Conservation (phyloP, 2,888 invertebrate species). For the Drosophila borborema region DNA sequence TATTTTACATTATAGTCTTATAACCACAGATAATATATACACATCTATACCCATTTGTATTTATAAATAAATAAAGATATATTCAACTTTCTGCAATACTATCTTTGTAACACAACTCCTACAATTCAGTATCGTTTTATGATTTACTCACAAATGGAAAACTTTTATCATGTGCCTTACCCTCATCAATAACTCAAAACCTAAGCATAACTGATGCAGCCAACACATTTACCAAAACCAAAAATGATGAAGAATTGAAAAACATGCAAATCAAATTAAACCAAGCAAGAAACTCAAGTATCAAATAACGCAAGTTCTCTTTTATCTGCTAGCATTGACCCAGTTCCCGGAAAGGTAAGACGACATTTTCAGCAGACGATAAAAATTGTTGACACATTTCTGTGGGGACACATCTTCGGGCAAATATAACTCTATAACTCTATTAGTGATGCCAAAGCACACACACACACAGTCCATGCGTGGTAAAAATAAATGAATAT, state of each 20-base stretch:
- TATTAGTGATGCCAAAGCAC: conserved; percentile 37
- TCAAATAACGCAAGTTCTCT: conserved; percentile 41
- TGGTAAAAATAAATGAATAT: conserved; percentile 45
- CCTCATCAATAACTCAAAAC: conserved; percentile 38
- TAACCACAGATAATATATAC: neutral
- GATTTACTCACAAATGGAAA: conserved; percentile 7
- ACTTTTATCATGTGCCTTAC: conserved; percentile 12
- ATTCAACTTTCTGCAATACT: neutral
- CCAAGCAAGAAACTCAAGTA: conserved; percentile 39
- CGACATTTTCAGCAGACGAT: conserved; percentile 38
- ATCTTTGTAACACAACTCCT: neutral
- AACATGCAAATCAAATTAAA: conserved; percentile 54
- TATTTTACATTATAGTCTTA: too few relatives aligned
- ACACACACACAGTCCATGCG: neutral
- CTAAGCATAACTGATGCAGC: conserved; percentile 9
- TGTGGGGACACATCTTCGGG: conserved; percentile 33
- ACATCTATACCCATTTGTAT: neutral
- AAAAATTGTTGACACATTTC: conserved; percentile 35
- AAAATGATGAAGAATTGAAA: conserved; percentile 1
- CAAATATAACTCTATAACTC: conserved; percentile 50
- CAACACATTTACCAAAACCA: conserved; percentile 24
- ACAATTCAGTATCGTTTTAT: neutral
- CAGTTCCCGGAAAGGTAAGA: conserved; percentile 70
- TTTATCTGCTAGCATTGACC: conserved; percentile 68
- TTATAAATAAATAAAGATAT: neutral